These are phyloP conservation scores for Acrossocheilus fasciatus DNA, from an alignment of 2,797 vertebrate genomes.

Conservation along the genomic window DNA sequence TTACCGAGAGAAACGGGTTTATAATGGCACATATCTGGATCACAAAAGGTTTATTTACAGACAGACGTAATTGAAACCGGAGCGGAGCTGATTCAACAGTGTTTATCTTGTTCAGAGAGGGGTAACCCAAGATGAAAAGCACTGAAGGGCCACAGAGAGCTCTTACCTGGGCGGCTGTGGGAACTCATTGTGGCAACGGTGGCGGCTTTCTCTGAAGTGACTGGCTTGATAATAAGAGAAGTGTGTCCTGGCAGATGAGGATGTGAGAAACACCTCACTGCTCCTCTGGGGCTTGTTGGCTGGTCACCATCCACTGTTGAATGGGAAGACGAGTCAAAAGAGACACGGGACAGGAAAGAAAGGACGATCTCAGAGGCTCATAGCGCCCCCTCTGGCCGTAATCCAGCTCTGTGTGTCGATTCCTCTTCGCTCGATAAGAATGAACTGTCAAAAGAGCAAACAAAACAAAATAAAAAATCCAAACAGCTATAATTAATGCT, in stretches of 20 bases:
- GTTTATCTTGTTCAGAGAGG: slow-evolving; percentile 33
- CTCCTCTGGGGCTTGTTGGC: slow-evolving; percentile 61
- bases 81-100: neutral
- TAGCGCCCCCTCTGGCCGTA: slow-evolving; percentile 50
- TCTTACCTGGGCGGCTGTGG: slow-evolving; percentile 77
- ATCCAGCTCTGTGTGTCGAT: slow-evolving; percentile 32
- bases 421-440: slow-evolving; percentile 33
- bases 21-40: slow-evolving; percentile 48
- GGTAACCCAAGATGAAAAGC: slow-evolving; percentile 6
- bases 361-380: slow-evolving; percentile 59
- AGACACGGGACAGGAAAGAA: slow-evolving; percentile 32
- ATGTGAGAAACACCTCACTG: slow-evolving; percentile 65
- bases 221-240: slow-evolving; percentile 33
- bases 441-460: slow-evolving; percentile 58
- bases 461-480: slow-evolving; percentile 32
- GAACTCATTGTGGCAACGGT: slow-evolving; percentile 72
- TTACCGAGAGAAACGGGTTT: slow-evolving; percentile 37
- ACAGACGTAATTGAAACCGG: slow-evolving; percentile 37
- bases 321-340: slow-evolving; percentile 48
- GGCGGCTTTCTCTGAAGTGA: slow-evolving; percentile 27
- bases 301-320: slow-evolving; percentile 67
- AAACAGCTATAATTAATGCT: neutral
- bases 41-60: slow-evolving; percentile 42
- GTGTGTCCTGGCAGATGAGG: slow-evolving; percentile 54
- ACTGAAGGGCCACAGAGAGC: neutral